phyloP scores from a whole-genome alignment of 2,888 invertebrate genomes.

The Lymantria monacha region DNA sequence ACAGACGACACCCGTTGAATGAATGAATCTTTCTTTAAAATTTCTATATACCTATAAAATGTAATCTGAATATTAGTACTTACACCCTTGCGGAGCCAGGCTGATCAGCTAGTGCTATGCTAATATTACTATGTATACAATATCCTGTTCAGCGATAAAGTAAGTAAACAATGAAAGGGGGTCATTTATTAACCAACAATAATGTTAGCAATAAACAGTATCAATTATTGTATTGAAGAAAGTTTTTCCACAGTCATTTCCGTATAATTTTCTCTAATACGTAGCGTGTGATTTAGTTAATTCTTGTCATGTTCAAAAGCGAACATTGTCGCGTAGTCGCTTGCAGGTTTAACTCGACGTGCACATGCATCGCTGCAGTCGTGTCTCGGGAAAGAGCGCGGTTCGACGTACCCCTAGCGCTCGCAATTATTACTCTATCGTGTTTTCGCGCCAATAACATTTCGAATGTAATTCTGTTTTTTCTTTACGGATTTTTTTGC shows the following conservation, averaged over 20 bases:
- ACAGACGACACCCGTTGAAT: no score
- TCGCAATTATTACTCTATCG: conserved; percentile 16
- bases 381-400: conserved; percentile 51
- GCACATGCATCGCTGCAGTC: conserved; percentile 43
- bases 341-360: conserved; percentile 1
- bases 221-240: no score
- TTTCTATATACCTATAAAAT: neutral
- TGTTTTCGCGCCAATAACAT: conserved; percentile 47
- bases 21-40: neutral
- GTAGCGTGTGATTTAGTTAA: conserved; percentile 14
- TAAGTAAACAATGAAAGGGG: no score
- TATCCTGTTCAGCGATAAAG: no score
- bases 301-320: conserved; percentile 3
- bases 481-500: conserved; percentile 3
- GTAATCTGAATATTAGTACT: no score
- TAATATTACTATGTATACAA: no score
- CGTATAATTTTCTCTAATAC: conserved; percentile 16
- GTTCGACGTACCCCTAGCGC: conserved; percentile 52
- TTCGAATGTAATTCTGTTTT: conserved; percentile 24
- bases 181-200: no score
- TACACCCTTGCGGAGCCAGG: no score
- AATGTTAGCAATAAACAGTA: no score
- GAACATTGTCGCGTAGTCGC: conserved; percentile 4
- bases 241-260: neutral
- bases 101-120: no score